phyloP scores from a whole-genome alignment of 2,113 vertebrate species.

The Rhinopomastus cyanomelas region DNA sequence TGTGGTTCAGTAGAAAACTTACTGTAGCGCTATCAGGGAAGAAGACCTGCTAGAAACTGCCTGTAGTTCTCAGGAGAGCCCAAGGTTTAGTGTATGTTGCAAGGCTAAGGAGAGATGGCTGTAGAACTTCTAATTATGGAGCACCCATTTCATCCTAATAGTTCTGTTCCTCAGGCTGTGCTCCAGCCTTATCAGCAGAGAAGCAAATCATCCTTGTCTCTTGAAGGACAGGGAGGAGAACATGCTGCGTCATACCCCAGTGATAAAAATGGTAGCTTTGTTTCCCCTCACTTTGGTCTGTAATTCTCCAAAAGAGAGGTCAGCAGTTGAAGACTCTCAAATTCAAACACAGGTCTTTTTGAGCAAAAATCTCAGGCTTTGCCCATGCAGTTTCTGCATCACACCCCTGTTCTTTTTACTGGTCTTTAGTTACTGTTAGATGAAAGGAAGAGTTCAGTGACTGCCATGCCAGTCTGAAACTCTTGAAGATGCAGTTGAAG shows the following conservation, averaged over 20 bases:
- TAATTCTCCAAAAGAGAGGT: not conserved
- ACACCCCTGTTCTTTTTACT: rapidly evolving
- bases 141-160: not conserved
- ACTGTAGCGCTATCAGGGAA: not conserved
- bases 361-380: not conserved
- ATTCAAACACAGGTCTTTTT: too few species aligned
- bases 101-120: not conserved
- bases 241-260: not conserved
- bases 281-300: not conserved
- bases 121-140: not conserved
- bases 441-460: not conserved
- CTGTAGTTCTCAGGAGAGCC: not conserved
- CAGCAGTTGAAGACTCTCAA: not conserved
- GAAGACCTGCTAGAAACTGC: not conserved
- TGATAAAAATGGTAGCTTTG: not conserved
- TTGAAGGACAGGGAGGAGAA: not conserved
- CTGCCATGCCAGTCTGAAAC: not conserved
- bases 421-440: not conserved
- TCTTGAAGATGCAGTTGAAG: not conserved
- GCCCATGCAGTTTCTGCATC: not conserved
- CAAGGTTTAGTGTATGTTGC: not conserved
- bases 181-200: not conserved
- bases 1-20: not conserved
- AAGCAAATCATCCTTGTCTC: not conserved
- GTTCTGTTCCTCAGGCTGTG: not conserved